Evolutionary conservation across 2,888 invertebrate genomes (phyloP), one percentile per base, ranked within the genome.

Genomic region (Phyllotreta cruciferae): DNA sequence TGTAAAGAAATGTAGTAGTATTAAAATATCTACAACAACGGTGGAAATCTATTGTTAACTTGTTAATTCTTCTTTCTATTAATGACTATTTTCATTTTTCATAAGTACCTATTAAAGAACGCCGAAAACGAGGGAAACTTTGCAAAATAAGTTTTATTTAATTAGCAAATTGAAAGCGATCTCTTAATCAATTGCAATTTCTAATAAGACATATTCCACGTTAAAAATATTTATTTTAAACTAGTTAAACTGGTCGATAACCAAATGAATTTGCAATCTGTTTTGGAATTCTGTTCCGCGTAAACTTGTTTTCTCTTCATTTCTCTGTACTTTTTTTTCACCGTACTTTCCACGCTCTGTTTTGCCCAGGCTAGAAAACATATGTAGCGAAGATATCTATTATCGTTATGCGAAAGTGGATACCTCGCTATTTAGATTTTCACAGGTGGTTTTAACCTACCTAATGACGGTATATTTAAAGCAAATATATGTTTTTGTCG

Each of bases 271-370:
- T 57, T 61, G 38, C 61, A 61, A 61, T 57, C 61, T 42, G 37
- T 61, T 66, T 58, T 64, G 60, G 62, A 62, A 66, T 64, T 54
- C 56, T 56, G 61, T 61, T 67, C 64, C 61, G 61, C 34, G 52
- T 63, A 52, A 50, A 54, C 42, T 50, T 62, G 63, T 58, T 68
- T 68, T 66, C 63, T 65, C 66, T 38, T 37, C 56, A 63, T 66
- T 63, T 63, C 58, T 60, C 61, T 39, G 41, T 13, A 44, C 53
- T 63, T 62, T 68, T 62, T 60, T 63, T 58, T 60, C 62, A 47
- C 53, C 41, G 44, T 57, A 70, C 70, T 70, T 72, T 72, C 70
- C 70, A 72, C 68, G 72, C 70, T 71, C 72, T 71, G 68, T 70
- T 71, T 71, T 71, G 69, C 66, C 52, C 61, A 54, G 56, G 47